Evolutionary conservation across 2,888 invertebrate genomes (phyloP), one percentile per base, ranked within the genome.

Genomic region (Bhutanitis thaidina): DNA sequence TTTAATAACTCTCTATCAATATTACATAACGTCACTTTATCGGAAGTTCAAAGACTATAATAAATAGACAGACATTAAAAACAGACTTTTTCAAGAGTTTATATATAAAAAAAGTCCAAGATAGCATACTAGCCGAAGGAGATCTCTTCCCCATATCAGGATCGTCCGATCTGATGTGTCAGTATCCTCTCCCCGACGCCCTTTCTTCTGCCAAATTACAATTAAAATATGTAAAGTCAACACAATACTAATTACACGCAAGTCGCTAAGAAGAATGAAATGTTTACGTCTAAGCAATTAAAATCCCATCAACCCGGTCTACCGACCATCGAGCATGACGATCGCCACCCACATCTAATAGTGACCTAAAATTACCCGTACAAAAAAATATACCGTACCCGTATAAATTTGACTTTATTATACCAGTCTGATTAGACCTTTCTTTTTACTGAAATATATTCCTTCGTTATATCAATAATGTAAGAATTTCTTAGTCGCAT

Each of bases 281-380:
- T 79, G 74, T 77, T 80, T 78, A 69, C 77, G 58, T 68, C 63
- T 60, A 52, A 58, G 70, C 71, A 83, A 85, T 87, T 85, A 86
- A 80, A 83, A 72, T 59, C 53, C 74, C 75, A 84, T 85, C 72
- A 78, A 73, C 61, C 34, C 34, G 7, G 27, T 62, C 62, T 67
- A 67, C 64, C 67, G 65, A 68, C 67, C 65, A 73, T 61, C 66
- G 68, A 73, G 71, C 83, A 80, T 85, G 77, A 87, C 88, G 70
- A 87, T 82, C 87, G 61, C 69, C 70, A 65, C 67, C 65, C 75
- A 77, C 69, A 85, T 86, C 80, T 83, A 75, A 82, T 54, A 56
- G 51, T 53, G 40, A 47, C 36, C 48, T 13, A 16, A 52, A 59
- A 56, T 52, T 53, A 57, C 48, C 40, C 36, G 27, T 45, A 37